phyloP scores from a whole-genome alignment of 2,888 invertebrate species.

The Ochropleura plecta region DNA sequence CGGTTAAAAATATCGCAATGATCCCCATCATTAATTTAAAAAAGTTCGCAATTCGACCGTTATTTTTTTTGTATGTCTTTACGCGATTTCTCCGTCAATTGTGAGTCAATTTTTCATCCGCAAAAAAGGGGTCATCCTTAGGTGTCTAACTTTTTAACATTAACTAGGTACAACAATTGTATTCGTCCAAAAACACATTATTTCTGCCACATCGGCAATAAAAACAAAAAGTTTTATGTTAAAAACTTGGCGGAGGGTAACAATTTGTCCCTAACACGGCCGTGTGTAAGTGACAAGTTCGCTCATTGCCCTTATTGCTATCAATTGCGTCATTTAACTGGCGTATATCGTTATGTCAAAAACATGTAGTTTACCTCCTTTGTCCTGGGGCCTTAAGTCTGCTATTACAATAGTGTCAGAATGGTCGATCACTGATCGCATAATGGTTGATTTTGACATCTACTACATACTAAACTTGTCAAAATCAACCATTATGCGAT shows the following conservation, averaged over 20 bases:
- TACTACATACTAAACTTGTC: too few species aligned
- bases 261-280: conserved; percentile 41
- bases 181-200: conserved; percentile 4
- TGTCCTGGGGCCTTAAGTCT: too few species aligned
- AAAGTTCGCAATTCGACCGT: too few species aligned
- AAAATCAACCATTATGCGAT: too few species aligned
- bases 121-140: neutral
- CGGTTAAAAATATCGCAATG: too few species aligned
- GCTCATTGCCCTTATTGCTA: conserved; percentile 36
- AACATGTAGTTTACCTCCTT: neutral
- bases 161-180: neutral
- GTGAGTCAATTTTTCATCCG: too few species aligned
- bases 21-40: too few species aligned
- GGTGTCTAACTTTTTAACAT: neutral
- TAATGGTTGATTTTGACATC: too few species aligned
- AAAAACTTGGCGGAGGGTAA: conserved; percentile 4
- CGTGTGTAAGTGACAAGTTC: conserved; percentile 38
- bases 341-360: neutral
- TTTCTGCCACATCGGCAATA: conserved; percentile 2
- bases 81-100: too few species aligned
- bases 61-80: too few species aligned
- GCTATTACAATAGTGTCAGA: too few species aligned
- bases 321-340: conserved; percentile 5
- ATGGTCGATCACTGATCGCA: too few species aligned
- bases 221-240: conserved; percentile 34